Evolutionary conservation across 2,888 invertebrate genomes (phyloP).

Genomic region (Blastobasis adustella): DNA sequence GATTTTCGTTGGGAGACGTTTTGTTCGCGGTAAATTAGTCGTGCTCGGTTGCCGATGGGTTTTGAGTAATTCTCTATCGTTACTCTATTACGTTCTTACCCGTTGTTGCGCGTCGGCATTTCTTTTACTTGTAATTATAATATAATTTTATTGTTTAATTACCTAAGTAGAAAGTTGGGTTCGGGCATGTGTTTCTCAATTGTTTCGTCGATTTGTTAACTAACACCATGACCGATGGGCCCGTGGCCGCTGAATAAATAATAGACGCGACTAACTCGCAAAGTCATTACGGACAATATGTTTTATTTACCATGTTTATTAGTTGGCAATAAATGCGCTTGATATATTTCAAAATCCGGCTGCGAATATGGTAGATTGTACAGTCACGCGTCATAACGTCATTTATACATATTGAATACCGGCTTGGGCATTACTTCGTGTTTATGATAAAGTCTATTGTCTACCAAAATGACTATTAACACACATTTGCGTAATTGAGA

Average conservation of each 20-base stretch:
- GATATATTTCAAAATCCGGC: conserved; percentile 5
- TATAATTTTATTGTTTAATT: conserved; percentile 43
- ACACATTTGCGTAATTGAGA: no score
- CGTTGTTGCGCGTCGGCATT: conserved; percentile 15
- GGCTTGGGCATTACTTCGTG: no score
- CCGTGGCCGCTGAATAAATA: conserved; percentile 12
- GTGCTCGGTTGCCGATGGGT: conserved; percentile 55
- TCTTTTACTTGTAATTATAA: conserved; percentile 27
- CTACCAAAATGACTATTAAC: no score
- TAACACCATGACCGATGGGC: conserved; percentile 22
- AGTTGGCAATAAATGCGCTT: conserved; percentile 4
- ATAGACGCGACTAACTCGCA: conserved; percentile 22
- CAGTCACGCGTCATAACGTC: conserved; percentile 3
- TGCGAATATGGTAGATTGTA: background rate
- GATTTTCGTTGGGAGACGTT: conserved; percentile 49
- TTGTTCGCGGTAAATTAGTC: conserved; percentile 69
- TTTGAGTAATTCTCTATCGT: conserved; percentile 52
- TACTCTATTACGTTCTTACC: conserved; percentile 21
- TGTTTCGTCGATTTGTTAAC: conserved; percentile 25
- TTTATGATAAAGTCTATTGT: no score
- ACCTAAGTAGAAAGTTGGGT: conserved; percentile 42
- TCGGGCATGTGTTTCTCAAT: conserved; percentile 17
- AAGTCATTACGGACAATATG: conserved; percentile 29
- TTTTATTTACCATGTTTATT: conserved; percentile 40
- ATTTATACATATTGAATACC: background rate